Evolutionary conservation across 2,888 invertebrate species (phyloP).

Genomic region (Bhutanitis thaidina): DNA sequence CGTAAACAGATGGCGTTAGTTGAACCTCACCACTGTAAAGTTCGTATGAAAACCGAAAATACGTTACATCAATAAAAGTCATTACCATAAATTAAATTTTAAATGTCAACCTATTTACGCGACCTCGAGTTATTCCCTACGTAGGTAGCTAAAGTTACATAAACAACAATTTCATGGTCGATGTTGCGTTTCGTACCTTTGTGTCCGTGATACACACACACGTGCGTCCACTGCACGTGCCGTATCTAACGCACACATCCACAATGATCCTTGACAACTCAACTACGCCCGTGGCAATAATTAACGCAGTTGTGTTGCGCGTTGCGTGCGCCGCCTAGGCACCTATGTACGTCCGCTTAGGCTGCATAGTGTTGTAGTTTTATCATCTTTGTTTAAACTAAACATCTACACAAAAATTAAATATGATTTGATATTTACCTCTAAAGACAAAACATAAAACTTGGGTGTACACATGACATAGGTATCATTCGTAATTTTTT

Average conservation of each 20-base stretch:
- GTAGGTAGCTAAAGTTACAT: constrained; percentile 42
- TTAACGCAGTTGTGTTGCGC: constrained; percentile 56
- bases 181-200: constrained; percentile 56
- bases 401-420: no score
- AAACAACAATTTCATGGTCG: constrained; percentile 65
- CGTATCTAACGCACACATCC: constrained; percentile 32
- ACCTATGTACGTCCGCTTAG: constrained; percentile 39
- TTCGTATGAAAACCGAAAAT: constrained; percentile 22
- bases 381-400: constrained; percentile 15
- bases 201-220: constrained; percentile 47
- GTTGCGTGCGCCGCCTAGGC: constrained; percentile 53
- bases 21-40: background rate
- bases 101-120: constrained; percentile 37
- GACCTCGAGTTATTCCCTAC: constrained; percentile 43
- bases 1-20: constrained; percentile 38
- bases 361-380: constrained; percentile 42
- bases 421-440: no score
- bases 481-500: no score
- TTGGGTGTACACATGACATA: no score
- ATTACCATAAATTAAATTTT: constrained; percentile 50
- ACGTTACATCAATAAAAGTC: constrained; percentile 34
- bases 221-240: constrained; percentile 14
- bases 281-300: constrained; percentile 44
- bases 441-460: no score
- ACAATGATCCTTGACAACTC: constrained; percentile 50